Evolutionary conservation across 2,797 vertebrate species (phyloP).

Genomic region (Amphiprion clarkii): DNA sequence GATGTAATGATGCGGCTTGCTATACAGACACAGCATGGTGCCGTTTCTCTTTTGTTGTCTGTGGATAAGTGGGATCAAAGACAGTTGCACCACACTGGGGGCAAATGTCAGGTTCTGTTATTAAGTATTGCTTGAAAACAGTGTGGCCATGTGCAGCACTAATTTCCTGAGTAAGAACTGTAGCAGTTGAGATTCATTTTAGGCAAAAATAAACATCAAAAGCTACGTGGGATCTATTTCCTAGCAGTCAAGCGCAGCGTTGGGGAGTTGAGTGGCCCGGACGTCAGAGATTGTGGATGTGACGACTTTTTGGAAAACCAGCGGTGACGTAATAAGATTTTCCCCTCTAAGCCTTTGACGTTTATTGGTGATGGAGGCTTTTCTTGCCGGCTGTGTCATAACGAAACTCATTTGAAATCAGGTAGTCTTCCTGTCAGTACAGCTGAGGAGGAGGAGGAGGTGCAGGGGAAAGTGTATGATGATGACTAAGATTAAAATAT

Average conservation of each 20-base stretch:
- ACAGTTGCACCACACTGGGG: constrained; percentile 24
- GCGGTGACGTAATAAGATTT: constrained; percentile 44
- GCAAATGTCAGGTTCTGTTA: constrained; percentile 60
- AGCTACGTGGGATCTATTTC: constrained; percentile 28
- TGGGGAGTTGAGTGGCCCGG: neutral
- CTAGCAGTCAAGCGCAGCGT: constrained; percentile 16
- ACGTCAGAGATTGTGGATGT: constrained; percentile 28
- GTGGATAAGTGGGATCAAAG: constrained; percentile 57
- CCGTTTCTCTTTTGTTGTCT: constrained; percentile 60
- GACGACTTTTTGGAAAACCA: constrained; percentile 60
- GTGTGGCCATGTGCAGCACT: neutral
- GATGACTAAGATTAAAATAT: constrained; percentile 50
- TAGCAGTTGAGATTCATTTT: no score
- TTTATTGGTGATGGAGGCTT: constrained; percentile 48
- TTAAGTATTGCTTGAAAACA: constrained; percentile 25
- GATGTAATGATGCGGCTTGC: constrained; percentile 63
- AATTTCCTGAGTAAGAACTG: constrained; percentile 9
- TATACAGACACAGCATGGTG: constrained; percentile 49
- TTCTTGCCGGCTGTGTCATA: constrained; percentile 69
- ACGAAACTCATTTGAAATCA: constrained; percentile 74
- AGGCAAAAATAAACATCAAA: neutral
- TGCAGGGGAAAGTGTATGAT: constrained; percentile 62
- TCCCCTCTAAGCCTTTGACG: constrained; percentile 45
- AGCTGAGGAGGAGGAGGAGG: constrained; percentile 37
- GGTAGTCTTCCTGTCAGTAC: constrained; percentile 73